These are phyloP conservation scores for Riptortus pedestris DNA, from an alignment of 1,140 invertebrate species.

Conservation along the genomic window DNA sequence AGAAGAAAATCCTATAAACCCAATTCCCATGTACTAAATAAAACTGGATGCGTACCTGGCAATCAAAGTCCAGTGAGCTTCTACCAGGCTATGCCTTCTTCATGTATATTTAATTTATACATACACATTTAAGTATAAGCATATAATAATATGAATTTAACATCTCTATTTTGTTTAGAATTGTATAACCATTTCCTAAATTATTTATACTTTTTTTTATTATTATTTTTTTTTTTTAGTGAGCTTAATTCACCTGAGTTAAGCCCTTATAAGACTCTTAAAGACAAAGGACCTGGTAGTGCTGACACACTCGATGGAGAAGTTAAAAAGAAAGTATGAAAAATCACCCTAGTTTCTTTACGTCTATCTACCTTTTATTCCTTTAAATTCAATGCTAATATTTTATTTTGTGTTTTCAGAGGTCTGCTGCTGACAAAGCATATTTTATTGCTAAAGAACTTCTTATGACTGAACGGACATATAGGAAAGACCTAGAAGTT, in stretches of 20 bases:
- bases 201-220: neutral
- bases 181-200: no score
- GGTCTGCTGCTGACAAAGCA: constrained; percentile 63
- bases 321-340: constrained; percentile 31
- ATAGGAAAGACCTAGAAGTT: constrained; percentile 88
- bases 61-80: no score
- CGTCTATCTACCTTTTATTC: neutral
- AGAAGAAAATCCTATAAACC: no score
- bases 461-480: constrained; percentile 89
- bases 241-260: constrained; percentile 28
- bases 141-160: no score
- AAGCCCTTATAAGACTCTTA: constrained; percentile 29
- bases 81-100: no score
- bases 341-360: neutral
- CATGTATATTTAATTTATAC: no score
- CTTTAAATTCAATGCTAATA: neutral
- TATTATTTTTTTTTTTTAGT: constrained; percentile 25
- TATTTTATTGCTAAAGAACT: constrained; percentile 92
- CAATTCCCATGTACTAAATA: no score
- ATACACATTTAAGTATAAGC: no score
- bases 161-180: no score
- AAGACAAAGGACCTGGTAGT: constrained; percentile 19
- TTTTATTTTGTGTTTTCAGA: constrained; percentile 37
- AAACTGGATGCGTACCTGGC: no score
- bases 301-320: constrained; percentile 27